Conservation (phyloP, 2,797 vertebrate genomes). For the Mergus octosetaceus region DNA sequence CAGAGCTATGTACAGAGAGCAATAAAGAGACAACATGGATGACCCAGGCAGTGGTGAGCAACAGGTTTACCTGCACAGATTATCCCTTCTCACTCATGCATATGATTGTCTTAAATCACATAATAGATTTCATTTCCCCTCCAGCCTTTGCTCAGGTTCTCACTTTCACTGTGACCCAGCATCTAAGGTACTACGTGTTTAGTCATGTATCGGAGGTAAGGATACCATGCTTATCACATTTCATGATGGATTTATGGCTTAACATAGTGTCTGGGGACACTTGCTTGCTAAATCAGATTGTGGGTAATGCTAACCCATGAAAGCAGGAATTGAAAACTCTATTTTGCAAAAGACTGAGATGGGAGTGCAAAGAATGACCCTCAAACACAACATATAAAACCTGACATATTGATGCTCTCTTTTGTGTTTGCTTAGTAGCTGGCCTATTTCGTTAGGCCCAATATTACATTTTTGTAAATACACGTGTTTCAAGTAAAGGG, state of each 20-base stretch:
- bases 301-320: background rate
- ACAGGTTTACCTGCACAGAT: conserved; percentile 22
- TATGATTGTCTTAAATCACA: conserved; percentile 3
- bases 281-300: background rate
- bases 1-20: background rate
- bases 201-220: background rate
- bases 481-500: background rate
- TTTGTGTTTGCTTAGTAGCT: background rate
- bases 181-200: background rate
- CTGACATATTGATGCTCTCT: background rate
- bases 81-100: conserved; percentile 2
- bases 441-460: background rate
- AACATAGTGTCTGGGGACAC: background rate
- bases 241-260: background rate
- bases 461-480: background rate
- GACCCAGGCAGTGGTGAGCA: background rate
- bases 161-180: conserved; percentile 5
- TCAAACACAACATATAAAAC: background rate
- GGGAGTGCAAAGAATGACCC: background rate
- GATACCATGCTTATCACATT: background rate
- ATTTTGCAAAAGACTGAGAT: background rate
- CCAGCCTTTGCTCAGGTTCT: conserved; percentile 17
- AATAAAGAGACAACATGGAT: background rate
- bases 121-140: conserved; percentile 16
- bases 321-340: background rate